A percentile compares a stretch with the other conserved stretches of the same genome.
These are phyloP conservation scores for Standfussiana lucernea DNA, from an alignment of 2,888 invertebrate genomes.

Conservation along the genomic window DNA sequence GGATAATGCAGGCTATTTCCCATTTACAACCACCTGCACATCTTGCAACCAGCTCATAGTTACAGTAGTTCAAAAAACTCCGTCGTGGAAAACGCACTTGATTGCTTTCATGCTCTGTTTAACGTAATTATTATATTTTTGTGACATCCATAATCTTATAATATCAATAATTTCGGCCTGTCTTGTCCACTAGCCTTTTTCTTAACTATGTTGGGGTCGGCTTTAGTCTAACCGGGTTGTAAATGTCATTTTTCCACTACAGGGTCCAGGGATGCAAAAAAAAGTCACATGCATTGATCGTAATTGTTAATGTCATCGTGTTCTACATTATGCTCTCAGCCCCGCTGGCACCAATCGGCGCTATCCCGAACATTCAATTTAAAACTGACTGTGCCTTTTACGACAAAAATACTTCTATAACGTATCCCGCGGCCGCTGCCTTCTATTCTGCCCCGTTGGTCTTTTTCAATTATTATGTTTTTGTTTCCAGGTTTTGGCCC, in stretches of 20 bases:
- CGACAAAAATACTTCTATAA: no score
- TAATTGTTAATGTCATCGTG: not conserved
- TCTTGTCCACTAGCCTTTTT: not conserved
- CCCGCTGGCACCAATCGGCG: no score
- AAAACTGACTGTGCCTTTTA: no score
- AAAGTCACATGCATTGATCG: not conserved
- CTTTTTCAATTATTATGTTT: not conserved
- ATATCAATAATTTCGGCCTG: not conserved
- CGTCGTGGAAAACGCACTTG: conserved; percentile 89
- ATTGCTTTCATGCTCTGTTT: conserved; percentile 88
- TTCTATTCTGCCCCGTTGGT: no score
- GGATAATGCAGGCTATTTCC: conserved; percentile 70
- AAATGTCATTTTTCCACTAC: not conserved
- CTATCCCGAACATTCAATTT: no score
- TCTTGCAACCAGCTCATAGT: conserved; percentile 84
- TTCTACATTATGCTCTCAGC: no score
- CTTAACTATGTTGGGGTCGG: not conserved
- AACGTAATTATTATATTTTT: conserved; percentile 72
- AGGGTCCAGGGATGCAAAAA: no score
- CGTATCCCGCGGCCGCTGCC: no score
- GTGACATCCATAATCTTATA: not conserved
- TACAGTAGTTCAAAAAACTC: conserved; percentile 80
- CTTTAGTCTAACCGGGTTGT: not conserved
- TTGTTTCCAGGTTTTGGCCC: not conserved
- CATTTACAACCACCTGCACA: conserved; percentile 79